Evolutionary conservation across 2,113 vertebrate species (phyloP), one percentile per base, ranked within the genome.

Genomic region (Lipophrys pholis): DNA sequence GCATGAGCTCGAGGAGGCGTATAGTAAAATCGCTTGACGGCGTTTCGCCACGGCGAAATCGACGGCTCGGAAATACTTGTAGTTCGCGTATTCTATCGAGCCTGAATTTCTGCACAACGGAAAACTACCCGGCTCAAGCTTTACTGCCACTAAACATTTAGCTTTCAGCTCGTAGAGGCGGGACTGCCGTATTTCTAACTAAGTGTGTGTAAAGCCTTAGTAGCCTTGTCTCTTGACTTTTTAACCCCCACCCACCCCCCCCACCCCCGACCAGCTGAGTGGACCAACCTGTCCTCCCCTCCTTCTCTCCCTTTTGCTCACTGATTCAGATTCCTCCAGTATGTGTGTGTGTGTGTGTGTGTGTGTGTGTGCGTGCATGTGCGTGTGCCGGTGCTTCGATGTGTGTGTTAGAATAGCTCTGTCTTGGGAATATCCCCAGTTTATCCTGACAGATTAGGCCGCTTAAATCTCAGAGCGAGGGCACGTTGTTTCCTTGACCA

Each of bases 371-470:
- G 73, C 35, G 42, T 56, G 12, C 36, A 51, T 55, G 17, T 80
- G 63, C 43, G 63, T 42, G 60, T 45, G 30, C 70, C 67, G 73
- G 76, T 77, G 56, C 74, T 69, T 73, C 65, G 56, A 69, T 56
- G 49, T 73, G 57, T 85, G 86, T 88, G 73, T 87, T 87, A 89
- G 86, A 88, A 87, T 84, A 91, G 82, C 87, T 89, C 87, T 69
- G 78, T 74, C 76, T 87, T 73, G 69, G 80, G 80, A 90, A 92
- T 90, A 90, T 90, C 91, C 90, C 71, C 40, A 48, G 81, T 92
- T 93, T 84, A 92, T 92, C 90, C 89, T n/a, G 48, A 83, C 87
- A 88, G 91, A 92, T 93, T 93, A 93, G 91, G 79, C 87, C 35
- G 77, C 86, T 91, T 93, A 92, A 89, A 87, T 74, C 80, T 75